Evolutionary conservation across 2,113 vertebrate genomes (phyloP), one percentile per base, ranked within the genome.

Genomic region (Peucedramus taeniatus): DNA sequence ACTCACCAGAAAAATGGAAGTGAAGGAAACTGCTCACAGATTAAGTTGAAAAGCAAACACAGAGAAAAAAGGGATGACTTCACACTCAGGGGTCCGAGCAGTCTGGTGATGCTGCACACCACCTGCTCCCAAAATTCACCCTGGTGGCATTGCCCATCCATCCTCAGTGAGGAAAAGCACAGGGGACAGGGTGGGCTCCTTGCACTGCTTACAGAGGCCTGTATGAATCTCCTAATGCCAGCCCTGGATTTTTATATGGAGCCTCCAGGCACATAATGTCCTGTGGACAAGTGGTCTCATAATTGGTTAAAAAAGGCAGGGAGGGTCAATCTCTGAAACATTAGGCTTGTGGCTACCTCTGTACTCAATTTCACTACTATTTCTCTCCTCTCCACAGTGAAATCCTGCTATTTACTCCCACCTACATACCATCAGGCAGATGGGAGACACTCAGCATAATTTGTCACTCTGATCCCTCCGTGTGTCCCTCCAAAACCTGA

Each of bases 11-110:
- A 93, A 77, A 74, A 87, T 1, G 87, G 50, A 64, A 86, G 59
- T 18, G 44, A 61, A 87, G 82, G 71, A 94, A 90, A 86, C 13
- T 3, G 14, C 80, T 95, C 76, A 47, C 42, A 78, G 88, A 92
- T 60, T 20, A 59, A 88, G 56, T 83, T 78, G 92, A 60, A 89
- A 90, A 93, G 85, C 88, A 95, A 96, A 90, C 51, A 82, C 10
- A 39, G 56, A 81, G 61, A 14, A 74, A 22, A 69, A 88, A 83
- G 51, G 61, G 85, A 81, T 75, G 87, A 83, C 50, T 91, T 86
- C 88, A 89, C 19, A 31, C 54, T 51, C 13, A 0, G 0, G 75
- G 69, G 71, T 17, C 63, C 1, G 1, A 31, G 77, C 84, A 75
- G 81, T 3, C 31, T 57, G 17, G 70, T 24, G 44, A 65, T 22